A percentile compares a stretch with the other conserved stretches of the same genome.
phyloP scores from a whole-genome alignment of 2,113 vertebrate genomes.

The Cercopithecus mona region DNA sequence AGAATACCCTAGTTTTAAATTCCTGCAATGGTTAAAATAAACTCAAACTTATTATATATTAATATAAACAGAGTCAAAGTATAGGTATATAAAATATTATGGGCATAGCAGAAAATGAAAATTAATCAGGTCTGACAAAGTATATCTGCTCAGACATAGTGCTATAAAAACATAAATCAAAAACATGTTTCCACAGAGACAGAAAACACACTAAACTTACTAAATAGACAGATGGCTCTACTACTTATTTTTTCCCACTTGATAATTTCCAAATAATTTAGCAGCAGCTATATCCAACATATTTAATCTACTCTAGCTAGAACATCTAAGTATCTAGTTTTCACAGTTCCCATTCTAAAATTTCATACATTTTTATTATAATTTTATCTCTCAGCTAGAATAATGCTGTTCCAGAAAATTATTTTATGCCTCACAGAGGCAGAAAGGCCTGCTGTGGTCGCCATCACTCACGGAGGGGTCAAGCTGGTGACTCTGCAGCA shows the following conservation, averaged over 20 bases:
- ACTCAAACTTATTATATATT: slow-evolving; percentile 23
- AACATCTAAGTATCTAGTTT: background rate
- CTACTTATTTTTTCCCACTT: slow-evolving; percentile 6
- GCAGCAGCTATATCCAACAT: background rate
- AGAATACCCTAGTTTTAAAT: slow-evolving; percentile 40
- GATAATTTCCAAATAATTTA: slow-evolving; percentile 48
- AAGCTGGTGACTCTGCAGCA: background rate
- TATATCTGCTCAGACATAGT: background rate
- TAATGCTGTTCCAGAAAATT: background rate
- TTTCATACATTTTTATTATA: background rate
- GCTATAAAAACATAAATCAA: slow-evolving; percentile 43
- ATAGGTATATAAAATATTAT: background rate
- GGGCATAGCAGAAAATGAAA: slow-evolving; percentile 32
- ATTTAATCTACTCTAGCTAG: slow-evolving; percentile 45
- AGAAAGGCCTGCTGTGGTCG: background rate
- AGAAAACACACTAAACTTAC: slow-evolving; percentile 9
- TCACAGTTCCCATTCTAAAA: background rate
- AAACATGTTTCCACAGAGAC: slow-evolving; percentile 2
- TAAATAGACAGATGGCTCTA: slow-evolving; percentile 13
- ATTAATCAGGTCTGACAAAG: slow-evolving; percentile 5
- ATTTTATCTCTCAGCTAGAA: background rate
- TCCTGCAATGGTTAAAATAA: slow-evolving; percentile 39
- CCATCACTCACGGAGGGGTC: background rate
- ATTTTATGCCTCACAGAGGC: background rate
- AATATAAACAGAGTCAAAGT: slow-evolving; percentile 51